Evolutionary conservation across 2,888 invertebrate genomes (phyloP).

Genomic region (Caenorhabditis virilis): DNA sequence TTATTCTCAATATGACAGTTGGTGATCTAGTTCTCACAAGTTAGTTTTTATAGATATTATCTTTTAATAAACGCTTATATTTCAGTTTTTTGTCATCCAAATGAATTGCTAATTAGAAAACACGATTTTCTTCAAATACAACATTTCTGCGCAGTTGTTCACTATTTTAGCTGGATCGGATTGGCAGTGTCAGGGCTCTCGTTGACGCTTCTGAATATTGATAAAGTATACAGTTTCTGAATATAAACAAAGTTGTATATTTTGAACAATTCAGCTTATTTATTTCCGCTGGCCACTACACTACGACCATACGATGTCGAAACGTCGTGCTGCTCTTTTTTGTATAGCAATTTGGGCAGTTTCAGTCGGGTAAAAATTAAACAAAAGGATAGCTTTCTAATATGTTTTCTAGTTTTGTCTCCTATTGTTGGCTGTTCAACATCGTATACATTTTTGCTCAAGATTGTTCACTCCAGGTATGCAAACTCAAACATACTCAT

Average conservation of each 20-base stretch:
- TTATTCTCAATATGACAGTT: constrained; percentile 67
- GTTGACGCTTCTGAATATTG: constrained; percentile 65
- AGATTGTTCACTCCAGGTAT: constrained; percentile 65
- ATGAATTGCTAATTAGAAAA: constrained; percentile 66
- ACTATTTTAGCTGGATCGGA: constrained; percentile 68
- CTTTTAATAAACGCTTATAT: constrained; percentile 2
- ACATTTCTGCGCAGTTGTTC: constrained; percentile 62
- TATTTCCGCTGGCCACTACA: constrained; percentile 67
- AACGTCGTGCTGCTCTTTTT: constrained; percentile 60
- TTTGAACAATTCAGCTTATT: too few relatives aligned
- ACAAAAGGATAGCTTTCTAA: too few relatives aligned
- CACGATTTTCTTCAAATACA: constrained; percentile 63
- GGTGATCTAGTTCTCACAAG: constrained; percentile 67
- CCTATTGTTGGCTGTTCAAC: constrained; percentile 66
- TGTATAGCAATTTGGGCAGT: constrained; percentile 65
- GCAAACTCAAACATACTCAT: too few relatives aligned
- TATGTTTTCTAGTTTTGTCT: constrained; percentile 58
- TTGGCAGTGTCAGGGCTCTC: constrained; percentile 66
- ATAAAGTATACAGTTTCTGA: constrained; percentile 46
- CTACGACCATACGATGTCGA: constrained; percentile 68
- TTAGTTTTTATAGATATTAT: constrained; percentile 11
- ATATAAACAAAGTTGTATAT: too few relatives aligned
- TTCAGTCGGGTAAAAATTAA: constrained; percentile 67
- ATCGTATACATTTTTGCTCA: constrained; percentile 62
- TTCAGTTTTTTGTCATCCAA: constrained; percentile 68